Evolutionary conservation across 2,797 vertebrate species (phyloP), one percentile per base, ranked within the genome.

Genomic region (Syndactyla subalaris): DNA sequence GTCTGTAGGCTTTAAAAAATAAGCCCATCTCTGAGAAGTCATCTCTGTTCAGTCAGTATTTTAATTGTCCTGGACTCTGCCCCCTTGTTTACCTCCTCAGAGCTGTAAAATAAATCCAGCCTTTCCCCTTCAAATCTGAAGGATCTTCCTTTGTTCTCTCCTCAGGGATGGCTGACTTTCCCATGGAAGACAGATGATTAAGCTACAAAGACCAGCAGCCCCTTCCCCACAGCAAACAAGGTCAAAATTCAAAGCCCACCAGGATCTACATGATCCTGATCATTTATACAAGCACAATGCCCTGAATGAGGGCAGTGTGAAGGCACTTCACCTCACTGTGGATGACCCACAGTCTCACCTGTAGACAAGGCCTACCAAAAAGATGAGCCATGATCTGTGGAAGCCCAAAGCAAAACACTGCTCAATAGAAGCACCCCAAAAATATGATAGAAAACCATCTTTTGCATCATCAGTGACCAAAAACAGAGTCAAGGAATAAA

Each of bases 61-160:
- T 79, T 78, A 96, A 94, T 88, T 81, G 58, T 76, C 46, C 51
- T 86, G 66, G 54, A 73, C 55, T 92, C 74, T 59, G 27, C 38
- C 2, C 0, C 38, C 10, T n/a, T 38, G 3, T 84, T 95, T 88
- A 62, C 48, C 61, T 79, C 76, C 73, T 86, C 58, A 84, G 55
- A 88, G 80, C 66, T 88, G 63, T 79, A 73, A 95, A 92, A 92
- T 59, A 86, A 86, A 70, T 75, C 24, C 76, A 76, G 66, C 88
- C 77, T 94, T 88, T 90, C 39, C 12, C 36, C 12, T 59, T 92
- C 58, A 24, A 78, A 84, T 86, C 58, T 86, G 63, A 59, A 75
- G n/a, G 46, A n/a, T 92, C 65, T 88, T 83, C 65, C 89, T 95
- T 96, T 96, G 85, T 92, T 94, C 85, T 72, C 77, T 73, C 82